Evolutionary conservation across 2,113 vertebrate genomes (phyloP).

Genomic region (Myocastor coypus): DNA sequence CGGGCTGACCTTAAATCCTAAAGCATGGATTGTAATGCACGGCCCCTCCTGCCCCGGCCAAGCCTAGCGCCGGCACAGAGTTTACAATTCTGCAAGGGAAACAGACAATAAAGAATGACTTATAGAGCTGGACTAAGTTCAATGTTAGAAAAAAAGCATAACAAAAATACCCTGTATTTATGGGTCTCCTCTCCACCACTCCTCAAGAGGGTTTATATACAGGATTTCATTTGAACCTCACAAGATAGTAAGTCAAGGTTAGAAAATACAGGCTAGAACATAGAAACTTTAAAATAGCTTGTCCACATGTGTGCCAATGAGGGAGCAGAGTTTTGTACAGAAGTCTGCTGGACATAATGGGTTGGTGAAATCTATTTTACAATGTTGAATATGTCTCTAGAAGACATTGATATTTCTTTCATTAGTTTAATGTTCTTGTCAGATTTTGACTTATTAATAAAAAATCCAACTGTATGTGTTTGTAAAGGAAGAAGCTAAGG

Average conservation of each 20-base stretch:
- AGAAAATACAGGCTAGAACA: neutral
- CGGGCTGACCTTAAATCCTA: neutral
- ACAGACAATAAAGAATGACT: neutral
- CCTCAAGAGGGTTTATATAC: neutral
- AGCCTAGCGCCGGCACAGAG: neutral
- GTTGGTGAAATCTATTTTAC: neutral
- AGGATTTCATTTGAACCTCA: neutral
- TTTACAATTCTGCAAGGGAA: neutral
- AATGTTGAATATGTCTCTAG: neutral
- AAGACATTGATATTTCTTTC: neutral
- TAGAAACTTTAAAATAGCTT: neutral
- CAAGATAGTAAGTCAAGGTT: neutral
- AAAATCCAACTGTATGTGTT: neutral
- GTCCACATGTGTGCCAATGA: neutral
- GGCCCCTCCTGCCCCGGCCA: neutral
- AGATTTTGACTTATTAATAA: constrained; percentile 9
- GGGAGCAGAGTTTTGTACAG: neutral
- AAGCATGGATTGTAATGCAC: neutral
- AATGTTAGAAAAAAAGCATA: neutral
- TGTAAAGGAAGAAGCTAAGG: neutral
- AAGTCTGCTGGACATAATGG: neutral
- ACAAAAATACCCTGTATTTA: neutral
- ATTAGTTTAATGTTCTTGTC: neutral
- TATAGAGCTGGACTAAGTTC: neutral
- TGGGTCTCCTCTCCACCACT: neutral